Percentiles rank a stretch among this genome's conserved stretches.
phyloP scores from a whole-genome alignment of 23 tunicate species.

The Trididemnum nubilum region DNA sequence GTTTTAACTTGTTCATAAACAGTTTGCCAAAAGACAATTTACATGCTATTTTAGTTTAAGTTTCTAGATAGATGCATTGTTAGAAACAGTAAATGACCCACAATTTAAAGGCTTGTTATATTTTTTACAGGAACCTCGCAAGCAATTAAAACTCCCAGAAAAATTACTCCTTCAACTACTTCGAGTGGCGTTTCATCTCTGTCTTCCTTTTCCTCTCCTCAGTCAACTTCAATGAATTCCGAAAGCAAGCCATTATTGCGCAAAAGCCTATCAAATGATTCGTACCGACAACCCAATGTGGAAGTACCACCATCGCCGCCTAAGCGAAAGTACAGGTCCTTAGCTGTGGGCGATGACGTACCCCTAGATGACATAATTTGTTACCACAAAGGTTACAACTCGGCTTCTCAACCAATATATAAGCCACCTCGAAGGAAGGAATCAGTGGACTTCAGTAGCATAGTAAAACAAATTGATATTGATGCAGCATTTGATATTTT shows the following conservation, averaged over 20 bases:
- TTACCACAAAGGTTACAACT: slow-evolving; percentile 4
- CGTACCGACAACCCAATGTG: no score
- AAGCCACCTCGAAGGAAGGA: not conserved
- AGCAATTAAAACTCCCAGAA: not conserved
- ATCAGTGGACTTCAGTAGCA: slow-evolving; percentile 25
- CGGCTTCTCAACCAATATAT: not conserved
- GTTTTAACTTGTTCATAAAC: no score
- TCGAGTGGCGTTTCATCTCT: slow-evolving; percentile 12
- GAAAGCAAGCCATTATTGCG: not conserved
- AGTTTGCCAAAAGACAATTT: no score
- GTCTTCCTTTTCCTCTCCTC: no score
- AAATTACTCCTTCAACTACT: slow-evolving; percentile 34
- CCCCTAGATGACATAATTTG: slow-evolving; percentile 39
- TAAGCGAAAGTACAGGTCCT: slow-evolving; percentile 78
- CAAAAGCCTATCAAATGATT: no score
- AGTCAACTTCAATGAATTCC: no score
- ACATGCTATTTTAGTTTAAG: no score
- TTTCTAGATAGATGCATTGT: no score
- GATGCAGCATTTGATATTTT: slow-evolving; percentile 52
- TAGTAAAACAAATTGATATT: slow-evolving; percentile 39
- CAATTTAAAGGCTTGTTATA: no score
- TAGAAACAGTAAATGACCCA: no score
- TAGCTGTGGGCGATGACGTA: slow-evolving; percentile 22
- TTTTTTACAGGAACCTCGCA: not conserved
- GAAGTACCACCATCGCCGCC: slow-evolving; percentile 72